These are phyloP conservation scores for Lucilia cuprina DNA, from an alignment of 1,140 invertebrate genomes.

Conservation along the genomic window DNA sequence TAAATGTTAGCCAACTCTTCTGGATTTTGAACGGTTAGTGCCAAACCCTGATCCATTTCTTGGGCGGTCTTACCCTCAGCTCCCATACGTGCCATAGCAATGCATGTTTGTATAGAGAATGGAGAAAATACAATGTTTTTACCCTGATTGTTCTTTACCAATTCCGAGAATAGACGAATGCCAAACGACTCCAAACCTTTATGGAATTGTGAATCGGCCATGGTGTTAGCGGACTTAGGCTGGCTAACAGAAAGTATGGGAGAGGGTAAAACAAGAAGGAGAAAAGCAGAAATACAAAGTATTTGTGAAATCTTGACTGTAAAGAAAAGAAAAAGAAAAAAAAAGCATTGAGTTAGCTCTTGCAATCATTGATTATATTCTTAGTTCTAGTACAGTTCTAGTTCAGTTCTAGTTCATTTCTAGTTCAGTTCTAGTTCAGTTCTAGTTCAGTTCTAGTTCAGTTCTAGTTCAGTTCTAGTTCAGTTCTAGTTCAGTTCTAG, in stretches of 20 bases:
- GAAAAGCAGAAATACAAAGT: neutral
- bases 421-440: too few relatives aligned
- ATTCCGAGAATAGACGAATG: constrained; percentile 18
- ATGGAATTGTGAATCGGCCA: constrained; percentile 34
- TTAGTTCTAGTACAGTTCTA: too few relatives aligned
- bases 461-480: too few relatives aligned
- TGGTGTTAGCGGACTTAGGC: neutral
- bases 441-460: too few relatives aligned
- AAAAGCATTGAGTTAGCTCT: neutral
- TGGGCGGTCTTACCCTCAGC: constrained; percentile 65
- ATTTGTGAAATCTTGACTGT: neutral
- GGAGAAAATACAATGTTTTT: constrained; percentile 39
- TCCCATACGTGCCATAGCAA: constrained; percentile 45
- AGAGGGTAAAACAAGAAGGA: neutral
- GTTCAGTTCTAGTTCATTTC: too few relatives aligned
- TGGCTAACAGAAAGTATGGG: neutral
- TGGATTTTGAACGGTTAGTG: constrained; percentile 51
- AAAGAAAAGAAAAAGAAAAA: neutral
- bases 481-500: too few relatives aligned
- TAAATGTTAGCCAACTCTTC: constrained; percentile 47
- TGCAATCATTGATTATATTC: too few relatives aligned
- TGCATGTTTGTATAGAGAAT: constrained; percentile 40
- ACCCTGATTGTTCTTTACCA: neutral
- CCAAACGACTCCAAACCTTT: constrained; percentile 41
- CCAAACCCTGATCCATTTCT: constrained; percentile 64